Evolutionary conservation across 2,797 vertebrate genomes (phyloP), one percentile per base, ranked within the genome.

Genomic region (Urocyon cinereoargenteus): DNA sequence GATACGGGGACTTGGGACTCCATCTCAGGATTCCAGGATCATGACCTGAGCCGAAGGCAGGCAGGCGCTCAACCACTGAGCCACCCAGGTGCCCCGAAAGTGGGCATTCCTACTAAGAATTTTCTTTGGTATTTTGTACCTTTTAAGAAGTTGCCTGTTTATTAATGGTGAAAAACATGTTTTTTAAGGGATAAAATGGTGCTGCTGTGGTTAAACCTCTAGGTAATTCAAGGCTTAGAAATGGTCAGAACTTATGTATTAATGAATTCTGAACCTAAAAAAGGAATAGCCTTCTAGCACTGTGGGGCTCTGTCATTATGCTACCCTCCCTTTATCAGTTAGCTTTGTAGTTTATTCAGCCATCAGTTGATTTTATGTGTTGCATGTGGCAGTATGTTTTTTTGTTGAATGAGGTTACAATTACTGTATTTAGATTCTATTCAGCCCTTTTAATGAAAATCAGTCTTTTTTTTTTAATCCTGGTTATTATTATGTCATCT

Each of bases 111-210:
- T 59, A 34, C 72, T 7, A 34, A 96, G 26, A 93, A 95, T 88
- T 70, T 75, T 75, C 72, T 96, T 94, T 85, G 96, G 68, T 84
- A 89, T 89, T 97, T 92, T 96, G 12, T 45, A 91, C 66, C 81
- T 96, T 91, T 94, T 96, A 55, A 94, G 55, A 53, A 93, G 55
- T 94, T 94, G 34, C 81, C 15, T 96, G n/a, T 84, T 70, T 75
- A 53, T 86, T 90, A 91, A 96, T 77, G 57, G 91, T 97, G 51
- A 91, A 86, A 45, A 89, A 13, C 49, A 62, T 81, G 61, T 22
- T 19, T 87, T 36, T 36, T 61, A 53, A 70, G 94, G 82, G 90
- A 22, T 45, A 86, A 90, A 86, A 36, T 57, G 24, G 73, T 70
- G 19, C 59, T 68, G 14, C 49, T 75, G 19, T 61, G 89, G 57